Evolutionary conservation across 2,888 invertebrate genomes (phyloP).

Genomic region (Pharmacophagus antenor): DNA sequence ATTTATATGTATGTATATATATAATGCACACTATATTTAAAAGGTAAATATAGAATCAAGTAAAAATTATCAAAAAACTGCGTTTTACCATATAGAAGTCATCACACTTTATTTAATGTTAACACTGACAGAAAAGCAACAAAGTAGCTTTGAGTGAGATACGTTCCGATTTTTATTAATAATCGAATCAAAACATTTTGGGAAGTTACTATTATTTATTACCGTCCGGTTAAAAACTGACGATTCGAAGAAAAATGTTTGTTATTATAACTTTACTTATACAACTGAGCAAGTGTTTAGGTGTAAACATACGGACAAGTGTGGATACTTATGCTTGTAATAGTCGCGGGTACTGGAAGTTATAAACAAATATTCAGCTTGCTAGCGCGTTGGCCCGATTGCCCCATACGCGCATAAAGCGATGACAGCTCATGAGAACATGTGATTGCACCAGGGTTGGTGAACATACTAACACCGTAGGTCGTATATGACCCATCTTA

Average conservation of each 20-base stretch:
- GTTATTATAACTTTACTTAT: conserved; percentile 50
- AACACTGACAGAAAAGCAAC: conserved; percentile 9
- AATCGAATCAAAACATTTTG: conserved; percentile 26
- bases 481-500: too few relatives aligned
- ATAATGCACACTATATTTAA: too few relatives aligned
- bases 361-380: conserved; percentile 51
- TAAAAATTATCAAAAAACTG: background rate
- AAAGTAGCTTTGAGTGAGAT: conserved; percentile 1
- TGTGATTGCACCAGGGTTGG: conserved; percentile 34
- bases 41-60: too few relatives aligned
- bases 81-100: conserved; percentile 20
- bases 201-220: conserved; percentile 31
- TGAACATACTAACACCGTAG: too few relatives aligned
- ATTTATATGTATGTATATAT: too few relatives aligned
- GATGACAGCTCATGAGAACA: conserved; percentile 56
- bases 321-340: conserved; percentile 52
- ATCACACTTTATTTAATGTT: conserved; percentile 6
- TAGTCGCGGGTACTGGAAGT: conserved; percentile 47
- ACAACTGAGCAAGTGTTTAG: conserved; percentile 58
- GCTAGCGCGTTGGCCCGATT: conserved; percentile 51
- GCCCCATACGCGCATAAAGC: conserved; percentile 35
- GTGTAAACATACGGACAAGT: conserved; percentile 52
- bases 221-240: conserved; percentile 35
- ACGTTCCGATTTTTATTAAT: conserved; percentile 17
- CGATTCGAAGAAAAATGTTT: conserved; percentile 55